Evolutionary conservation across 1,140 invertebrate genomes (phyloP), one percentile per base, ranked within the genome.

Genomic region (Phocides pigmalion): DNA sequence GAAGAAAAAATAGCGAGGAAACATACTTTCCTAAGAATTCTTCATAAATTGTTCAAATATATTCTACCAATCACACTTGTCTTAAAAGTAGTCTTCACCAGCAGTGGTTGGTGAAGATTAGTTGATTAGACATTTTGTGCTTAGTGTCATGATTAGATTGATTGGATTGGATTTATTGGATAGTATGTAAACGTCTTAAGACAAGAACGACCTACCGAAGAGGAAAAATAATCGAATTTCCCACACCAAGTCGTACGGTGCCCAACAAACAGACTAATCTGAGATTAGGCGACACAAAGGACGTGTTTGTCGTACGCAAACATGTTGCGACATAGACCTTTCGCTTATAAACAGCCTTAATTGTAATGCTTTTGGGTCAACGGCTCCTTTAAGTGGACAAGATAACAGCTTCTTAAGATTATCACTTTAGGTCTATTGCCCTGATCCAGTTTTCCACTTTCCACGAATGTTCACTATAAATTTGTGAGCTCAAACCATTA

Each of bases 291-390:
- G 35, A 39, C 35, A 50, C 49, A 35, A 51, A 51, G 28, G 49
- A 51, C 49, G 49, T 51, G 49, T 51, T 51, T 51, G 49, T 16
- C 25, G 49, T 51, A n/a, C 47, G 14, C 28, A 51, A 51, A 35
- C 49, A 51, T 35, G 49, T 50, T 15, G 22, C 16, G 47, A 15
- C 25, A 32, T 50, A 14, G 15, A 17, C 25, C 15, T 49, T 39
- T 50, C 14, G 47, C 22, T 35, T 51, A 51, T 51, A 51, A 32
- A 51, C 15, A 19, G 8, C 28, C 20, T 32, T 51, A 51, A 51
- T 51, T 51, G 49, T 51, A 35, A 51, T 19, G 49, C 28, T 35
- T 39, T 32, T 14, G 16, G 49, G 28, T 51, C 15, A 51, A 17
- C 25, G 12, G 14, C 9, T 49, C 22, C 25, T 12, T 39, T 39